A percentile compares a stretch with the other conserved stretches of the same genome.
Conservation (phyloP, 2,113 vertebrate species). For the Malurus cyaneus region DNA sequence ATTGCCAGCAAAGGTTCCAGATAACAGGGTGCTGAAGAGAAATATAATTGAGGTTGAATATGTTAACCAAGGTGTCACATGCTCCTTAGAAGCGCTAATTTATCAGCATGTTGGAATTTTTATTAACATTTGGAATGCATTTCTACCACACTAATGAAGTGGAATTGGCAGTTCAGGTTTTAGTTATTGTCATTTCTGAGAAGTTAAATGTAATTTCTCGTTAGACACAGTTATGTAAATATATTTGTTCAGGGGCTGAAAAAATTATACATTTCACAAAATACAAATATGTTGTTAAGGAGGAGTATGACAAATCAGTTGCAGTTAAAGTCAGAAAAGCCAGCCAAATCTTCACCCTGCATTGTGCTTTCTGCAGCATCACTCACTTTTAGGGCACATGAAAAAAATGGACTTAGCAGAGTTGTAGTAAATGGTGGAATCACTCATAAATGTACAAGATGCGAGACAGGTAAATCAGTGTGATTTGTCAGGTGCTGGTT, state of each 20-base stretch:
- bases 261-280: slow-evolving; percentile 82
- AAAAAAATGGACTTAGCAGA: slow-evolving; percentile 48
- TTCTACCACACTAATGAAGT: slow-evolving; percentile 85
- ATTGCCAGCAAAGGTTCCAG: slow-evolving; percentile 99
- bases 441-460: neutral
- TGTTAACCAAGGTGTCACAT: slow-evolving; percentile 99
- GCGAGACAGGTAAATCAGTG: neutral
- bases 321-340: slow-evolving; percentile 52
- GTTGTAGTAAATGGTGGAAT: slow-evolving; percentile 43
- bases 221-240: slow-evolving; percentile 87
- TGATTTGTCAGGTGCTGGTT: neutral
- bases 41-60: slow-evolving; percentile 99
- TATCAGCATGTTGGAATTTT: slow-evolving; percentile 96
- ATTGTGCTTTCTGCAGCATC: slow-evolving; percentile 11
- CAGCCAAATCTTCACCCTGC: slow-evolving; percentile 26
- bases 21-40: slow-evolving; percentile 99
- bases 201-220: slow-evolving; percentile 87
- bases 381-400: slow-evolving; percentile 39
- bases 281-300: slow-evolving; percentile 80
- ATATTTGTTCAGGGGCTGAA: slow-evolving; percentile 85
- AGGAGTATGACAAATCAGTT: slow-evolving; percentile 71
- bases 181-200: slow-evolving; percentile 87
- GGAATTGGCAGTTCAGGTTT: slow-evolving; percentile 84
- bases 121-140: slow-evolving; percentile 91
- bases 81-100: slow-evolving; percentile 94